phyloP scores from a whole-genome alignment of 2,113 vertebrate genomes.

The Smithornis capensis region DNA sequence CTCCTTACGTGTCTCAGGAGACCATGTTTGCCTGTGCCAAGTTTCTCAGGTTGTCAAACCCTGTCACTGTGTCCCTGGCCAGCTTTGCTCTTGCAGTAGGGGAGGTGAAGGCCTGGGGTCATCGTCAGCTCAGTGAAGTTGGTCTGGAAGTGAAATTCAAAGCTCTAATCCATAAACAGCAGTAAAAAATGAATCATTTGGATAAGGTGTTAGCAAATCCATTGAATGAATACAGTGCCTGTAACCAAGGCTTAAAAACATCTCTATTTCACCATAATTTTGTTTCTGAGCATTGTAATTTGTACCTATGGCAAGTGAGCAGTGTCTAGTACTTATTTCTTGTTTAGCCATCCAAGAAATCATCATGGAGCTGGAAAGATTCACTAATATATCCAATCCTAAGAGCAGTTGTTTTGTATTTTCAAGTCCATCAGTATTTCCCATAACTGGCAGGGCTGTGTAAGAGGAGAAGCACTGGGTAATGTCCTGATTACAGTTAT shows the following conservation, averaged over 20 bases:
- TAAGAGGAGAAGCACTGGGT: not conserved
- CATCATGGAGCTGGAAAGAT: not conserved
- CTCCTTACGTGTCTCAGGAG: not conserved
- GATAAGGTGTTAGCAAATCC: not conserved
- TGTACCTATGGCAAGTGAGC: not conserved
- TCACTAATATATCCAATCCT: not conserved
- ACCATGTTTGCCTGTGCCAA: accelerated
- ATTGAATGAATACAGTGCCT: not conserved
- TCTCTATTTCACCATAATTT: not conserved
- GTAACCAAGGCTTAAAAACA: not conserved
- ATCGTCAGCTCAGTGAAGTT: not conserved
- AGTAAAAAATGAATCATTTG: not conserved
- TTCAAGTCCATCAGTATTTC: not conserved
- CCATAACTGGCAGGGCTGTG: not conserved
- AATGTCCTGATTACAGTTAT: not conserved
- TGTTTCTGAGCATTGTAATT: not conserved
- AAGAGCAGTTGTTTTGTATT: not conserved
- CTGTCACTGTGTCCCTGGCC: not conserved
- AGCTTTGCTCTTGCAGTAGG: not conserved
- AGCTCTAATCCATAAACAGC: not conserved
- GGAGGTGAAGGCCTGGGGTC: not conserved
- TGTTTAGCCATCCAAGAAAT: not conserved
- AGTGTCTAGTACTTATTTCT: not conserved
- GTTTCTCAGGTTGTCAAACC: not conserved
- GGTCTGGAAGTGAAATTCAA: not conserved